Percentiles rank a stretch among this genome's conserved stretches.
Evolutionary conservation across 2,113 vertebrate species (phyloP).

Genomic region (Trogon melanurus): DNA sequence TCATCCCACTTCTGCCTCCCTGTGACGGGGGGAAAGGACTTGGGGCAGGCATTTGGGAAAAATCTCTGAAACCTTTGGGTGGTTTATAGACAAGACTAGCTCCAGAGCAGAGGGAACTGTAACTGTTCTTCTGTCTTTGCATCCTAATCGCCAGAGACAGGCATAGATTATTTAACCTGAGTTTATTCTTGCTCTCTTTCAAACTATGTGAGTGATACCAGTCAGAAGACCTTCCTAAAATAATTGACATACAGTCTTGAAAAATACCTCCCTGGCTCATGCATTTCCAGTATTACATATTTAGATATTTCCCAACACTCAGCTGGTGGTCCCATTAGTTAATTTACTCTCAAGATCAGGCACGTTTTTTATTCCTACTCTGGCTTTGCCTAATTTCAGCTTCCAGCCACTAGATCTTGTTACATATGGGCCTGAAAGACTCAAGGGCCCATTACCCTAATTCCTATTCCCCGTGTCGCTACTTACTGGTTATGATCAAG

Average conservation of each 20-base stretch:
- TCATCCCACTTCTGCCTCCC: not conserved
- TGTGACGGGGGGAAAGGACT: fast-evolving
- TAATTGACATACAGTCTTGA: not conserved
- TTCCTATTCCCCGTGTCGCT: not conserved
- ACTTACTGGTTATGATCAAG: not conserved
- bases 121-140: not conserved
- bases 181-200: not conserved
- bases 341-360: not conserved
- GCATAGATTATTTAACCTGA: not conserved
- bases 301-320: not conserved
- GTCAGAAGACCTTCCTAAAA: not conserved
- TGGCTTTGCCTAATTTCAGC: not conserved
- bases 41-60: not conserved
- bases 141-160: not conserved
- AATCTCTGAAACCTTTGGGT: fast-evolving
- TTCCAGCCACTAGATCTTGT: not conserved
- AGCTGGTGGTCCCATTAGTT: not conserved
- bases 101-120: not conserved
- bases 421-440: not conserved
- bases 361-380: not conserved
- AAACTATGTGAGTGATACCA: not conserved
- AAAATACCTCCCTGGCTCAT: not conserved
- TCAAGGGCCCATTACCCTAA: not conserved
- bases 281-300: not conserved
- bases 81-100: not conserved